phyloP scores from a whole-genome alignment of 2,888 invertebrate genomes.

The Mantis religiosa region DNA sequence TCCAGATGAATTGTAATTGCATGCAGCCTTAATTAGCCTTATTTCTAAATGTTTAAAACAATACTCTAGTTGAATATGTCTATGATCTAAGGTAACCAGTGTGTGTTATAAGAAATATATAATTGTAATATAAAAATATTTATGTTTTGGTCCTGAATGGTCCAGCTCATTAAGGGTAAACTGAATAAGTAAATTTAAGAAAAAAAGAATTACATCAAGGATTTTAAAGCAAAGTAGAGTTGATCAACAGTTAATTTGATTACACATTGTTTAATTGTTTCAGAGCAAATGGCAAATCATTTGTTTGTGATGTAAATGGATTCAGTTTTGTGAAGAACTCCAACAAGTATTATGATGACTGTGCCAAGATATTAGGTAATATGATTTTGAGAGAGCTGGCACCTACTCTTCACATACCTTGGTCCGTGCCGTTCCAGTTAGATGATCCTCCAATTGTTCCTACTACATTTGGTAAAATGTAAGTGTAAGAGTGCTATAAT shows the following conservation, averaged over 20 bases:
- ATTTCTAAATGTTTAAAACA: no score
- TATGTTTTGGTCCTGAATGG: no score
- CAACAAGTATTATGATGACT: conserved; percentile 99
- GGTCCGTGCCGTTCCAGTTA: conserved; percentile 93
- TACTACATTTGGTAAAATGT: conserved; percentile 97
- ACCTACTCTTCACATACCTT: conserved; percentile 93
- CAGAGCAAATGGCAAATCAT: conserved; percentile 97
- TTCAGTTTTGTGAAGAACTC: conserved; percentile 99
- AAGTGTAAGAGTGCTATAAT: conserved; percentile 33
- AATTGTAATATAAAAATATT: no score
- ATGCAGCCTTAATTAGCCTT: no score
- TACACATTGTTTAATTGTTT: conserved; percentile 31
- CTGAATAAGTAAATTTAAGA: no score
- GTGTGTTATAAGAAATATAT: no score
- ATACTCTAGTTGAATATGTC: no score
- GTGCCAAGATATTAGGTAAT: conserved; percentile 96
- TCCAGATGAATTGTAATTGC: no score
- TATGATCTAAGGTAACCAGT: no score
- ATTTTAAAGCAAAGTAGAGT: background rate
- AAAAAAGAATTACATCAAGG: no score
- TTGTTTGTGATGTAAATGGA: conserved; percentile 99
- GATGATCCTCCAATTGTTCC: conserved; percentile 99
- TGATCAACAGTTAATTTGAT: background rate
- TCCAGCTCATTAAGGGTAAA: no score
- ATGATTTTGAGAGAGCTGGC: conserved; percentile 94